A percentile compares a stretch with the other conserved stretches of the same genome.
phyloP scores from a whole-genome alignment of 2,113 vertebrate genomes.

The Crotalus horridus region DNA sequence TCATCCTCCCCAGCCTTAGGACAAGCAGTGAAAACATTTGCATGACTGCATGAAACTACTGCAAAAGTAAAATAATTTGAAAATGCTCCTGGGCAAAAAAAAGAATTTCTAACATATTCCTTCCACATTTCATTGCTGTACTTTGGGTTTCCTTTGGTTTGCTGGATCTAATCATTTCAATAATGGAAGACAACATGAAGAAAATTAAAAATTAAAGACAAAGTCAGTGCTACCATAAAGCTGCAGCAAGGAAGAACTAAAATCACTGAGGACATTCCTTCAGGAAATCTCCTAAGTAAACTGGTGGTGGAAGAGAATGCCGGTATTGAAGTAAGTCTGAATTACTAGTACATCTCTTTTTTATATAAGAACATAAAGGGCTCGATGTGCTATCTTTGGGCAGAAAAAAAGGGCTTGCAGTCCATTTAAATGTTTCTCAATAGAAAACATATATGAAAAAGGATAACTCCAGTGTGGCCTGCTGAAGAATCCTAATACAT shows the following conservation, averaged over 20 bases:
- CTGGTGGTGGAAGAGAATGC: neutral
- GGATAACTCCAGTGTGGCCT: neutral
- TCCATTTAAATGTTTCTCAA: neutral
- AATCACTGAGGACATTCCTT: neutral
- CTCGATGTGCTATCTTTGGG: neutral
- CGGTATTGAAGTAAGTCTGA: neutral
- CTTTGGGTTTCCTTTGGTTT: too few species aligned
- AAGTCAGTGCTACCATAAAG: neutral
- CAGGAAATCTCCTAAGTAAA: neutral
- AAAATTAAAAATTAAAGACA: neutral
- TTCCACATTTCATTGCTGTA: neutral
- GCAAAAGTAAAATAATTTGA: neutral
- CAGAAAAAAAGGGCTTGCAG: neutral
- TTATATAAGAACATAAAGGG: neutral
- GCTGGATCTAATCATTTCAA: neutral
- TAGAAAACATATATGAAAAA: neutral
- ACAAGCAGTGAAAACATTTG: neutral
- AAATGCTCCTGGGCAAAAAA: neutral
- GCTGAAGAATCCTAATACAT: neutral
- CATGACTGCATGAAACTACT: neutral
- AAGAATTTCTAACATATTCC: neutral
- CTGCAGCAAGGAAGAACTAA: neutral
- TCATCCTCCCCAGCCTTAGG: neutral
- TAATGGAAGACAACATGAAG: neutral
- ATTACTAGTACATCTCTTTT: neutral